Conservation (phyloP, 2,797 vertebrate species). For the Furcifer pardalis region DNA sequence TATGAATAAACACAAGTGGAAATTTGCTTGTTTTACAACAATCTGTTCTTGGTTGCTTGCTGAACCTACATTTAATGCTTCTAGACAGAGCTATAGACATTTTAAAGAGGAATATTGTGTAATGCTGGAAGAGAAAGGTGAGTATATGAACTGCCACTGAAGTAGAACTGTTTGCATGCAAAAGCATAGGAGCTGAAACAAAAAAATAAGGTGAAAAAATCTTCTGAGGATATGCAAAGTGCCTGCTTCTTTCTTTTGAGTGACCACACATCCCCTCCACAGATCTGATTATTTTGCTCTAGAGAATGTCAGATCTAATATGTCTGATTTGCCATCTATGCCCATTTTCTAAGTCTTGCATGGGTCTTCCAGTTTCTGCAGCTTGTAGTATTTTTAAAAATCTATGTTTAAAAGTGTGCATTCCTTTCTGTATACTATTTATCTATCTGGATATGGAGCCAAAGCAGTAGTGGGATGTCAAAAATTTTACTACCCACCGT, state of each 20-base stretch:
- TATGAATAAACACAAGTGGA: not conserved
- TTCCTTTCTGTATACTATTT: not conserved
- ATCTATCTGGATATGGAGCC: too few relatives aligned
- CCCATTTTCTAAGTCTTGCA: not conserved
- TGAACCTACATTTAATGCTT: not conserved
- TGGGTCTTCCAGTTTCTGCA: not conserved
- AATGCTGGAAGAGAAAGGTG: not conserved
- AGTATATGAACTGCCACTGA: not conserved
- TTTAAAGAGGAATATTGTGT: not conserved
- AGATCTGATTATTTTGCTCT: not conserved
- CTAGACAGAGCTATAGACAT: not conserved
- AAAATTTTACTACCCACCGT: too few relatives aligned
- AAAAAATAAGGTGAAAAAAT: not conserved
- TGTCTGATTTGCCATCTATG: not conserved
- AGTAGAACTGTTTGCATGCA: not conserved
- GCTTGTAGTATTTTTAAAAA: not conserved
- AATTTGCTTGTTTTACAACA: conserved; percentile 2
- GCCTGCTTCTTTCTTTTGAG: not conserved
- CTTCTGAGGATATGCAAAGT: not conserved
- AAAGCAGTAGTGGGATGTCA: too few relatives aligned
- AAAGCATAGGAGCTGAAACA: not conserved
- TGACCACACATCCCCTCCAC: not conserved
- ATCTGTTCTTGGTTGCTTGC: not conserved
- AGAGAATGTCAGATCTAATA: not conserved
- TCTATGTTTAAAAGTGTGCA: not conserved